Conservation (phyloP, 2,888 invertebrate species). For the Iselma pallidipennis region DNA sequence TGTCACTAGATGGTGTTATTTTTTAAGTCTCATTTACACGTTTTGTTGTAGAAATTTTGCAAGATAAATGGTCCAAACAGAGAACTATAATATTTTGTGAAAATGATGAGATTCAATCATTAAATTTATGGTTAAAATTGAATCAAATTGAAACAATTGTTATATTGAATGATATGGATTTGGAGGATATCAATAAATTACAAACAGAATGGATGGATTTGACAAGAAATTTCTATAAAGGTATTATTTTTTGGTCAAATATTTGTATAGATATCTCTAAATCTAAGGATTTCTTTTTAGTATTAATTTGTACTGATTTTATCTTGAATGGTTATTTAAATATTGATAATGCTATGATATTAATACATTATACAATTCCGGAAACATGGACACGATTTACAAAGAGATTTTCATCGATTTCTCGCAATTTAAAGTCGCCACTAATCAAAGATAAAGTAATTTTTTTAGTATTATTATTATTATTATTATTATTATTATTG, state of each 20-base stretch:
- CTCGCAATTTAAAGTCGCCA: conserved; percentile 61
- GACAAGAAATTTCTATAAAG: conserved; percentile 14
- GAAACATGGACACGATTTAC: conserved; percentile 68
- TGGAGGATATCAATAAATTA: conserved; percentile 32
- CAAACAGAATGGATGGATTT: conserved; percentile 37
- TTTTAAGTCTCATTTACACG: no score
- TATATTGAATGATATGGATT: conserved; percentile 34
- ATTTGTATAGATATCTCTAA: no score
- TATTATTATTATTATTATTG: background rate
- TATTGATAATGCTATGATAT: conserved; percentile 66
- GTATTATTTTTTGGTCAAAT: no score
- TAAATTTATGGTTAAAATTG: conserved; percentile 44
- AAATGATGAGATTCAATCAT: conserved; percentile 60
- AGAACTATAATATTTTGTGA: conserved; percentile 69
- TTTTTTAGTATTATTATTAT: background rate
- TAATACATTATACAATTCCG: conserved; percentile 76
- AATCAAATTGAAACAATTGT: conserved; percentile 37
- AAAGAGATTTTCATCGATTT: conserved; percentile 68
- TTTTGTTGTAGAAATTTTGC: conserved; percentile 55
- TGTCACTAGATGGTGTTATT: conserved; percentile 6
- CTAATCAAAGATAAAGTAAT: conserved; percentile 38
- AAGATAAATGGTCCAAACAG: conserved; percentile 54
- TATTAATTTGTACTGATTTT: conserved; percentile 72
- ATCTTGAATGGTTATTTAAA: conserved; percentile 63
- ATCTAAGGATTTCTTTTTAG: conserved; percentile 37